phyloP scores from a whole-genome alignment of 1,140 invertebrate species.

The Bombus pascuorum region DNA sequence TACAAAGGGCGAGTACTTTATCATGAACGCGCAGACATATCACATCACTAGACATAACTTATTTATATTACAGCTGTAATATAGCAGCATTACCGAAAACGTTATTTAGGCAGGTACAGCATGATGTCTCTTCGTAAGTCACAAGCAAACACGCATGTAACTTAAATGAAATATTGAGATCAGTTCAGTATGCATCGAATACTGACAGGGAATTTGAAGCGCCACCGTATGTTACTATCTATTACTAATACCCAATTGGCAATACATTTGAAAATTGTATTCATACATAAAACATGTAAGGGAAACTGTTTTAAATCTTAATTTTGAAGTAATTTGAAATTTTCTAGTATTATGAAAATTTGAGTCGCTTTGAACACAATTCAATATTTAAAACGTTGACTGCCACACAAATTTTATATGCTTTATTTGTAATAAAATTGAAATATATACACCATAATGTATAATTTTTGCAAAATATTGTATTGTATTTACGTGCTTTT shows the following conservation, averaged over 20 bases:
- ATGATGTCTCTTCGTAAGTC: constrained; percentile 55
- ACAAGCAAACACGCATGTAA: constrained; percentile 56
- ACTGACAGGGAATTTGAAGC: constrained; percentile 39
- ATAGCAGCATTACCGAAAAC: constrained; percentile 37
- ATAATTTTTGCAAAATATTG: no score
- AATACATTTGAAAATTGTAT: constrained; percentile 33
- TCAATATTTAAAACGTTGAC: no score
- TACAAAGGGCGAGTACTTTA: constrained; percentile 67
- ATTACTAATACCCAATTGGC: constrained; percentile 31
- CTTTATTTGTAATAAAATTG: no score
- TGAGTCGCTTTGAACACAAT: no score
- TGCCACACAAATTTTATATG: no score
- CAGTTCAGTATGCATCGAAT: constrained; percentile 28
- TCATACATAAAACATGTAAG: no score
- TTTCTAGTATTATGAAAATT: no score
- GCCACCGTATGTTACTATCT: constrained; percentile 29
- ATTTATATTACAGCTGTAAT: constrained; percentile 31
- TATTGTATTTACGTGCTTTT: no score
- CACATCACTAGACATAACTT: constrained; percentile 62
- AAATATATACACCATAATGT: no score
- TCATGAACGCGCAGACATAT: constrained; percentile 58
- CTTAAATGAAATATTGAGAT: constrained; percentile 44
- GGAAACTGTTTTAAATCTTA: no score
- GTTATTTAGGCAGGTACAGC: constrained; percentile 56
- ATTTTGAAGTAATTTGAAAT: no score